These are phyloP conservation scores for Agrochola lychnidis DNA, from an alignment of 2,888 invertebrate species.

Conservation along the genomic window DNA sequence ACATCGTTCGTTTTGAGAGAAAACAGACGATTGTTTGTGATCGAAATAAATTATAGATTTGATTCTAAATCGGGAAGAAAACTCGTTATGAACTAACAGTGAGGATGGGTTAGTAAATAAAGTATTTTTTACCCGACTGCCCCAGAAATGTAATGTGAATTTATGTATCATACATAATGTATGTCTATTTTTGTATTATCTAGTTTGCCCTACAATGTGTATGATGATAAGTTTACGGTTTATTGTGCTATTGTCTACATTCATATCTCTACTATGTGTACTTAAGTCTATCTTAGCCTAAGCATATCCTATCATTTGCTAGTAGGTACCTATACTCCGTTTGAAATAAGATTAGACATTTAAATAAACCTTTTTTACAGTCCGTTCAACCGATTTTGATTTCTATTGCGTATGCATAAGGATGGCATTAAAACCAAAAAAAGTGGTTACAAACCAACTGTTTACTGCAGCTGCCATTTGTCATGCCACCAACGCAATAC, in stretches of 20 bases:
- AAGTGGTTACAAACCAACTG: too few relatives aligned
- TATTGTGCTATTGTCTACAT: background rate
- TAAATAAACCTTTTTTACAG: too few relatives aligned
- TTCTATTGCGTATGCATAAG: too few relatives aligned
- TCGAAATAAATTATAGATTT: slow-evolving; percentile 45
- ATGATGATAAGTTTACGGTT: background rate
- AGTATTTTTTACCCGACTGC: too few relatives aligned
- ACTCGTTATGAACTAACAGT: background rate
- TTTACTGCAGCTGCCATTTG: too few relatives aligned
- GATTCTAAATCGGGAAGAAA: slow-evolving; percentile 17
- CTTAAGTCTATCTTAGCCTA: background rate
- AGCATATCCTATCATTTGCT: background rate
- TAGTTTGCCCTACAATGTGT: background rate
- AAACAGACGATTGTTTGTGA: slow-evolving; percentile 54
- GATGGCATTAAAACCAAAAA: too few relatives aligned
- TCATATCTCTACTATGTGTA: background rate
- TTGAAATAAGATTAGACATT: too few relatives aligned
- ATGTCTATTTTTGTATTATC: too few relatives aligned
- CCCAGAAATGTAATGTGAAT: too few relatives aligned
- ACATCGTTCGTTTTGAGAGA: slow-evolving; percentile 27
- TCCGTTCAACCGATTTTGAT: too few relatives aligned
- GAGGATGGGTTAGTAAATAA: background rate
- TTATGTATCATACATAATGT: too few relatives aligned
- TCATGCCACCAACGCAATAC: too few relatives aligned
- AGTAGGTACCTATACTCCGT: background rate